Base-by-base conservation (phyloP, 2,888 invertebrate species). In the Xestia rhomboidea region DNA sequence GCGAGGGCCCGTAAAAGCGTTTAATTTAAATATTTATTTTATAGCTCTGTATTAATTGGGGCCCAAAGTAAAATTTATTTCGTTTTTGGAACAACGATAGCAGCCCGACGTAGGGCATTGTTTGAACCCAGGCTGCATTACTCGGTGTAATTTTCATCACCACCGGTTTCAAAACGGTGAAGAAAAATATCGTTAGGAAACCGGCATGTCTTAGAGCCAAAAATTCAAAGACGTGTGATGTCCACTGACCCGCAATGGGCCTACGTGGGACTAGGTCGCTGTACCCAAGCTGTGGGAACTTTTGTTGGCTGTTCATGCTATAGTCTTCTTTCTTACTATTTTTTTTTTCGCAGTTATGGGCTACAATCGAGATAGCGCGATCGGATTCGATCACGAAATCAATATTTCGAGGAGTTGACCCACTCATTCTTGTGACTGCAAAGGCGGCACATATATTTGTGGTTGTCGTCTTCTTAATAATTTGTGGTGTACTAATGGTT, bases 301-400 rank as follows among this genome's bases (percentile, higher is more conserved):
- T n/a, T 11, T 54, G 13, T n/a, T n/a, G 24, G 24, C 24, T 24
- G 21, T 7, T 24, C 24, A 54, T 54, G 10, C 11, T 68, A 5
- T 8, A 46, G 18, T 21, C 18, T 24, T 49, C 7, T 51, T 51
- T 10, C 8, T n/a, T n/a, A n/a, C n/a, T 68, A 10, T 10, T 30
- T 54, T 15, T 70, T 41, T 73, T 18, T 70, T 18, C 13, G n/a
- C 76, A 76, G 76, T 2, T 76, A 5, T 76, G 41, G 60, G 76
- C 60, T 10, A n/a, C 49, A 62, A 60, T 41, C 0, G 76, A 76
- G 21, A 1, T 76, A 11, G 46, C 49, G 2, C 66, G 66, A 41
- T 75, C 76, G 13, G 76, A 67, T 18, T 46, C 7, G 30, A 30
- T 49, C 3, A 62, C 75, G 4, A 60, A 27, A 30, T 30, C 60